Base-by-base conservation (phyloP, 1,140 invertebrate species). In the Plodia interpunctella region DNA sequence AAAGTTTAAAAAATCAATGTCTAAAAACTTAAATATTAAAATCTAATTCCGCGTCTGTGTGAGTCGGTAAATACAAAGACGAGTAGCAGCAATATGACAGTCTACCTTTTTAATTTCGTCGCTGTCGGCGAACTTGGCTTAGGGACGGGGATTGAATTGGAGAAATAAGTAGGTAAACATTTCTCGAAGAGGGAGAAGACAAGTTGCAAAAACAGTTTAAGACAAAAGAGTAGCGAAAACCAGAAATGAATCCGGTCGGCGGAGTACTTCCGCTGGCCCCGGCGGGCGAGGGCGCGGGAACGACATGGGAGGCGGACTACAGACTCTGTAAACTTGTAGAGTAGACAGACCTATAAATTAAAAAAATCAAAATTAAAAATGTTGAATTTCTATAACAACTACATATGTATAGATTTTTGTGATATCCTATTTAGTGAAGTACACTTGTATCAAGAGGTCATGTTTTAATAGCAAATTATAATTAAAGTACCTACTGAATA, bases 221-320 rank as follows among this genome's bases (percentile, higher is more conserved):
- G 81, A 83, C 82, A 85, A 83, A 85, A 82, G 80, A 82, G 78
- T 78, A 80, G 78, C 80, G 83, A 87, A 81, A 83, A 86, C 74
- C 81, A 86, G 83, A 83, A 88, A 86, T 86, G 85, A 88, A 84
- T 82, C 78, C 72, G 80, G 76, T 74, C 72, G 81, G 80, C 72
- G 78, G 78, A 62, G 65, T 61, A 68, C 55, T 75, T 74, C 76
- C 77, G 73, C 72, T 70, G 70, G 67, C 66, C 63, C 60, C 57
- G 51, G 66, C 68, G 62, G 70, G 72, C 55, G 74, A 73, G 78
- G 62, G 65, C 67, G 68, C 68, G 75, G 67, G 70, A 64, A 77
- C 70, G 70, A 70, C 75, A 74, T 57, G 71, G 70, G 63, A 68
- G 71, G 67, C 62, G 57, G 51, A 15, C 59, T 70, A 72, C 32